A percentile compares a stretch with the other conserved stretches of the same genome.
Evolutionary conservation across 2,113 vertebrate genomes (phyloP).

Genomic region (Stomatorhinus ivindoensis): DNA sequence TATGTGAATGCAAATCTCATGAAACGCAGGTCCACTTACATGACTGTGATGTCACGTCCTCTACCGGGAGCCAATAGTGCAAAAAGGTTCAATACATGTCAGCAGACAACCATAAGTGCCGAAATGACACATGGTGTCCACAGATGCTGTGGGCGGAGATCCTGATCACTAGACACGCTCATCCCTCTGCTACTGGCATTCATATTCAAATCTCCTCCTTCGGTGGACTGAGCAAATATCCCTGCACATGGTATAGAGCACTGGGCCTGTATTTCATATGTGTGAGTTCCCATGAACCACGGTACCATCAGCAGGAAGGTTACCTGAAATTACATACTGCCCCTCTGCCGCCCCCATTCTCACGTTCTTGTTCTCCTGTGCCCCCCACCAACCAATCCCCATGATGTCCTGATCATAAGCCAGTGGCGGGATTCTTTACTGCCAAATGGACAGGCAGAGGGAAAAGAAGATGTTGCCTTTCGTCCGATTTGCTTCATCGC

Average conservation of each 20-base stretch:
- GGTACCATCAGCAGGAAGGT: constrained; percentile 36
- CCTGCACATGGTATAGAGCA: constrained; percentile 41
- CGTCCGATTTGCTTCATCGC: constrained; percentile 32
- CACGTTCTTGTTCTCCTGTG: constrained; percentile 31
- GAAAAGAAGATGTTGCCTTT: constrained; percentile 44
- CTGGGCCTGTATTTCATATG: constrained; percentile 34
- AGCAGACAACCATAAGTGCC: neutral
- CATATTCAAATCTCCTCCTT: constrained; percentile 31
- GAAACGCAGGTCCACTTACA: neutral
- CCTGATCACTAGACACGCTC: neutral
- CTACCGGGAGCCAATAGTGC: neutral
- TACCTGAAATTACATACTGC: neutral
- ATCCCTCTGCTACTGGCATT: constrained; percentile 25
- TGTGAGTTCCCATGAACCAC: constrained; percentile 43
- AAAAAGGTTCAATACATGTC: neutral
- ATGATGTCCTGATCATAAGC: constrained; percentile 37
- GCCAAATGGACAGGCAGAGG: constrained; percentile 25
- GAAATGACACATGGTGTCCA: neutral
- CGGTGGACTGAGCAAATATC: constrained; percentile 30
- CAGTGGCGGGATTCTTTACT: constrained; percentile 47
- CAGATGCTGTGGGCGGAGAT: neutral
- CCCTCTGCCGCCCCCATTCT: constrained; percentile 38
- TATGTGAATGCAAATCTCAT: neutral
- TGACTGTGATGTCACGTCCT: neutral
- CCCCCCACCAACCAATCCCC: constrained; percentile 44